Conservation (phyloP, 2,113 vertebrate species). For the Circaetus gallicus region DNA sequence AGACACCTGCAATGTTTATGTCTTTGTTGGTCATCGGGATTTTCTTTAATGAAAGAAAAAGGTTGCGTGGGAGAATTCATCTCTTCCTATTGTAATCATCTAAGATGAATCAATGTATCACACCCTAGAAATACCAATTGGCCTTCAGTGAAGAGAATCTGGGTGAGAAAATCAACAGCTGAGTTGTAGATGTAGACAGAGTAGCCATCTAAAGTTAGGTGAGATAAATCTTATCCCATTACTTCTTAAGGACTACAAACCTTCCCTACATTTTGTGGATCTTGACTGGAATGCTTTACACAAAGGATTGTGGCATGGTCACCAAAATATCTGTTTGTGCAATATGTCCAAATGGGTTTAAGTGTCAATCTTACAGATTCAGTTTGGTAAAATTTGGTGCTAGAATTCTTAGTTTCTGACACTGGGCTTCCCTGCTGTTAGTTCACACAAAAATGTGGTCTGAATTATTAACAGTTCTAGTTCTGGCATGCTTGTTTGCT, state of each 20-base stretch:
- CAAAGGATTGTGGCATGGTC: background rate
- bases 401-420: background rate
- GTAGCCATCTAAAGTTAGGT: background rate
- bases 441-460: background rate
- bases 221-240: background rate
- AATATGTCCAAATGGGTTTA: background rate
- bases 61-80: background rate
- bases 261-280: background rate
- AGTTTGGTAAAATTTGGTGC: background rate
- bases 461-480: background rate
- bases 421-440: background rate
- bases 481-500: background rate
- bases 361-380: background rate
- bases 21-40: background rate
- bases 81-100: background rate
- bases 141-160: background rate
- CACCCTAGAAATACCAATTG: background rate
- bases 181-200: background rate
- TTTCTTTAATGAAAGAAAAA: background rate
- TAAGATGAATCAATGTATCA: background rate
- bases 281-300: background rate
- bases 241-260: rapidly evolving
- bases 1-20: background rate
- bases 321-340: background rate
- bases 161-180: background rate